These are phyloP conservation scores for Halictus rubicundus DNA, from an alignment of 1,140 invertebrate genomes.

Conservation along the genomic window DNA sequence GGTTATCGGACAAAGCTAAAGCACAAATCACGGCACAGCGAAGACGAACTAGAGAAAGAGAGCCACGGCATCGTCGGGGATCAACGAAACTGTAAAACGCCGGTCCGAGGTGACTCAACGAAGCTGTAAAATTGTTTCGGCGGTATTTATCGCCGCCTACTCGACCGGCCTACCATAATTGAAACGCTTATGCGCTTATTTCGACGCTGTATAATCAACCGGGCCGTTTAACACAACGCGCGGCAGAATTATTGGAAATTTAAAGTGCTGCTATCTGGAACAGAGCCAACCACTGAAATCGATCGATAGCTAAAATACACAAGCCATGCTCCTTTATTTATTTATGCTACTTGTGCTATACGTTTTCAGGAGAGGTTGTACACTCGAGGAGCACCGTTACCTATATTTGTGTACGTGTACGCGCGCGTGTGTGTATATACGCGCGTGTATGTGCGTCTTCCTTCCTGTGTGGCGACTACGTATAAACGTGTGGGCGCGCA, in stretches of 20 bases:
- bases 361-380: conserved; percentile 5
- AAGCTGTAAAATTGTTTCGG: neutral
- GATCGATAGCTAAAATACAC: conserved; percentile 55
- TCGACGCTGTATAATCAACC: neutral
- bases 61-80: too few species aligned
- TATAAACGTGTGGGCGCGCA: too few species aligned
- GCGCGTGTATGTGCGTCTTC: too few species aligned
- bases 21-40: too few species aligned
- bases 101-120: neutral
- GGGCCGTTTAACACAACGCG: conserved; percentile 19
- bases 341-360: conserved; percentile 53
- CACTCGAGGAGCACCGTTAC: conserved; percentile 3
- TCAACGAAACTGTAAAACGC: too few species aligned
- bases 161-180: neutral
- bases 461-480: too few species aligned
- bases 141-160: neutral
- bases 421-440: too few species aligned
- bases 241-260: conserved; percentile 61
- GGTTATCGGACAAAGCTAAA: too few species aligned
- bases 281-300: conserved; percentile 60
- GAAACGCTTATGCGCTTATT: conserved; percentile 12
- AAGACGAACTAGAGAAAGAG: too few species aligned
- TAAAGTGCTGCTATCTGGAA: conserved; percentile 61
- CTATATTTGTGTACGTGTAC: too few species aligned
- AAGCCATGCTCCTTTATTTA: conserved; percentile 64